phyloP scores from a whole-genome alignment of 2,888 invertebrate species.

The Theretra japonica region DNA sequence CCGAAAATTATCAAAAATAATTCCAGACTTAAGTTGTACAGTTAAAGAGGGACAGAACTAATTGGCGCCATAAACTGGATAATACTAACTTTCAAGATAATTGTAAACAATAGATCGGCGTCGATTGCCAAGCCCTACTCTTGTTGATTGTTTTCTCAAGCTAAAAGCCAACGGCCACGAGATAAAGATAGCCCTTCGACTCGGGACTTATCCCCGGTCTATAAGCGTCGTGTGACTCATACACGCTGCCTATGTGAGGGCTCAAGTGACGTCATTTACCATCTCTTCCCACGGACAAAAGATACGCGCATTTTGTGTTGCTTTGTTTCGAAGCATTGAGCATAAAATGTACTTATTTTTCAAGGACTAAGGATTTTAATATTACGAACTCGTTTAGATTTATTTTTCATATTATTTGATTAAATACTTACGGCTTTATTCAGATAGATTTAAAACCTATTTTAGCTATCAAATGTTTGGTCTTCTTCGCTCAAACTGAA shows the following conservation, averaged over 20 bases:
- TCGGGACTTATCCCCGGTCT: not conserved
- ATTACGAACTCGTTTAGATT: too few relatives aligned
- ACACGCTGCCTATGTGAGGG: not conserved
- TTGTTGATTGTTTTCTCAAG: constrained; percentile 13
- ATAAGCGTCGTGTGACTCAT: constrained; percentile 6
- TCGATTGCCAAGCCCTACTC: not conserved
- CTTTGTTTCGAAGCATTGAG: too few relatives aligned
- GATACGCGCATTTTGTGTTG: not conserved
- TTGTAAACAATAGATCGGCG: constrained; percentile 1
- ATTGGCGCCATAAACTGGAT: not conserved
- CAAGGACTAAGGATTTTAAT: not conserved
- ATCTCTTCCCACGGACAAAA: constrained; percentile 8
- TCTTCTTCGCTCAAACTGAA: too few relatives aligned
- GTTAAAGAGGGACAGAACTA: not conserved
- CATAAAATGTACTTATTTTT: not conserved
- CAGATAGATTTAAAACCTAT: too few relatives aligned
- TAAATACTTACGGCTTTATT: too few relatives aligned
- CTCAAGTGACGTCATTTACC: constrained; percentile 1
- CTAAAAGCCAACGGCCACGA: constrained; percentile 20
- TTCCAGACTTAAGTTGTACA: not conserved
- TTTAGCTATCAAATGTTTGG: too few relatives aligned
- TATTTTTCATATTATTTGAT: too few relatives aligned
- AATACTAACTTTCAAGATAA: not conserved
- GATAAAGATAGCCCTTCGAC: constrained; percentile 29
- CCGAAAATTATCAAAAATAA: too few relatives aligned